Conservation (phyloP, 2,888 invertebrate species). For the Pyrocoelia pectoralis region DNA sequence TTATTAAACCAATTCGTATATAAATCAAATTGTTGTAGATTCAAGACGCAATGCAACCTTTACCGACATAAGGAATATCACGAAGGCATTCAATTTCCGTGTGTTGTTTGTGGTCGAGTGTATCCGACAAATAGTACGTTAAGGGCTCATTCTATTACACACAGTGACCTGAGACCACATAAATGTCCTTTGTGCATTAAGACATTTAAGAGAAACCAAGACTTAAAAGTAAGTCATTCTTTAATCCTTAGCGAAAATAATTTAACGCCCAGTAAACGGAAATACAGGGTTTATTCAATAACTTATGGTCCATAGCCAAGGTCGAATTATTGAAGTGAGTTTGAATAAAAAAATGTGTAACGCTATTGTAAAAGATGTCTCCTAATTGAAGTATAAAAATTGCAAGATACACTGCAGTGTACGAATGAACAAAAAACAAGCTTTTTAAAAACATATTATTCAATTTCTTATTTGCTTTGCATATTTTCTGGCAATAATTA, state of each 20-base stretch:
- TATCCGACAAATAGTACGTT: conserved; percentile 74
- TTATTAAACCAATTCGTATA: neutral
- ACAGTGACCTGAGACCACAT: conserved; percentile 73
- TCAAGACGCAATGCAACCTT: conserved; percentile 71
- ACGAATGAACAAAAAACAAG: too few relatives aligned
- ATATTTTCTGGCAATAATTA: too few relatives aligned
- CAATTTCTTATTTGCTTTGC: too few relatives aligned
- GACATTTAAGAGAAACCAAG: conserved; percentile 77
- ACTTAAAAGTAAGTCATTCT: conserved; percentile 66
- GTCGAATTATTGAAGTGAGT: too few relatives aligned
- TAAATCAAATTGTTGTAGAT: conserved; percentile 60
- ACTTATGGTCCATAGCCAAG: too few relatives aligned
- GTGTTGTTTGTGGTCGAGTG: conserved; percentile 73
- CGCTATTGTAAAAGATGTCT: too few relatives aligned
- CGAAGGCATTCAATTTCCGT: conserved; percentile 66
- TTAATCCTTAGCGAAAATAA: neutral
- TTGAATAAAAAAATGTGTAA: too few relatives aligned
- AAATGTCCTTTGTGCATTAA: conserved; percentile 74
- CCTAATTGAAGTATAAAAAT: too few relatives aligned
- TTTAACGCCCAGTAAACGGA: too few relatives aligned
- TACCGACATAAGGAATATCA: conserved; percentile 71
- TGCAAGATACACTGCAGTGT: too few relatives aligned
- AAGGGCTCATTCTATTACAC: conserved; percentile 74
- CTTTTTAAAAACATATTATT: too few relatives aligned
- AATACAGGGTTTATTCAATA: too few relatives aligned